phyloP scores from a whole-genome alignment of 2,797 vertebrate species.

The Tenualosa ilisha region DNA sequence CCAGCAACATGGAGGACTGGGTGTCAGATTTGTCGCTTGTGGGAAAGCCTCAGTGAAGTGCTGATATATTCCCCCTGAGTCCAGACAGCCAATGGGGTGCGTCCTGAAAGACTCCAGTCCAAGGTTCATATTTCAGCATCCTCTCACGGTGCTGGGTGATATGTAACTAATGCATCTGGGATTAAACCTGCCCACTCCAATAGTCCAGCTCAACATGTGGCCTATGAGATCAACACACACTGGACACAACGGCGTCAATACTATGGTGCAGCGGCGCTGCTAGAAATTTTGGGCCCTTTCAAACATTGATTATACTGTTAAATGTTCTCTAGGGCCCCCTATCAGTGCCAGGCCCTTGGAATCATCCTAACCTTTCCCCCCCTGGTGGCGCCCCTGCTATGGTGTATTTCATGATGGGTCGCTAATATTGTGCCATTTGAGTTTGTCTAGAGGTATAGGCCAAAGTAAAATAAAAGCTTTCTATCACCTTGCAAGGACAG shows the following conservation, averaged over 20 bases:
- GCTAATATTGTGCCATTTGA: background rate
- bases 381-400: no score
- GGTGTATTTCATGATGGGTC: background rate
- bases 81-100: background rate
- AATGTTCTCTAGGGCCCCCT: no score
- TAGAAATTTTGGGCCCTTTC: no score
- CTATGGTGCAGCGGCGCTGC: no score
- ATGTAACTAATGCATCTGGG: background rate
- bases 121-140: background rate
- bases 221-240: background rate
- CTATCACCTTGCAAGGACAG: background rate
- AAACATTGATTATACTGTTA: no score
- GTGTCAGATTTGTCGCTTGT: background rate
- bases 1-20: no score
- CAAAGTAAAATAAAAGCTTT: background rate
- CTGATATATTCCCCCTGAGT: no score
- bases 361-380: no score
- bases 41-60: no score
- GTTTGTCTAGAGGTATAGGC: background rate
- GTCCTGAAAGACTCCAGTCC: background rate
- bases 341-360: no score
- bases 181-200: background rate
- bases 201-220: background rate
- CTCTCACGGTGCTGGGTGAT: background rate
- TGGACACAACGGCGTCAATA: no score